Evolutionary conservation across 2,113 vertebrate genomes (phyloP), one percentile per base, ranked within the genome.

Genomic region (Prunella fulvescens): DNA sequence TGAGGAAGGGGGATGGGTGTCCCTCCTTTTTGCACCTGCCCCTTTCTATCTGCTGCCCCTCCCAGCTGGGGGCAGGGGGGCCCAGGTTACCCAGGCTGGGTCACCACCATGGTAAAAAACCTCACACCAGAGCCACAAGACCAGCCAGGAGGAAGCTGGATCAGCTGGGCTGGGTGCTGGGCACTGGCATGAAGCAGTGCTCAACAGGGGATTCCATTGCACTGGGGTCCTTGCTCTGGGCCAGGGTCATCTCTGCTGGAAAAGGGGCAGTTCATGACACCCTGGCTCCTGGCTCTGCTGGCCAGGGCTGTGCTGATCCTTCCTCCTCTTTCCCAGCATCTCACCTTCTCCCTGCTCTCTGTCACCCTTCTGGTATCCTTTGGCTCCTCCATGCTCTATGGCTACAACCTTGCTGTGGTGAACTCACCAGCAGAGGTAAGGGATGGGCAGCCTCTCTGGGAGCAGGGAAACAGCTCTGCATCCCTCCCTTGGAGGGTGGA

Each of bases 401-500:
- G 99, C 81, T 99, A 98, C 97, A 99, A 99, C 84, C 92, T 99
- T 92, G 99, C 99, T 0, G 98, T 99, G 35, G 98, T 99, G 94
- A 99, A 99, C 96, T 98, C 99, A 1, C 99, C 99, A 0, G 97
- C 98, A 3, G 89, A 86, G 98, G 99, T 99, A 96, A 97, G 98
- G 96, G 26, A 40, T 1, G 11, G 22, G 9, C 35, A 33, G 26
- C 29, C 12, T 33, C 47, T 45, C 64, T 1, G 9, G 85, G 62
- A 78, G 40, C 39, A 76, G 45, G 47, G 44, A 65, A 56, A 48
- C 5, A 3, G 42, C 39, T 44, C 74, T 37, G 20, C 7, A 1
- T 58, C 29, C 29, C 44, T 51, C 14, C 20, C 19, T 24, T 39
- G 42, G 33, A 42, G 37, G 9, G 13, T 15, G 23, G 64, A 66